phyloP scores from a whole-genome alignment of 2,888 invertebrate genomes.

The Platycnemis pennipes region DNA sequence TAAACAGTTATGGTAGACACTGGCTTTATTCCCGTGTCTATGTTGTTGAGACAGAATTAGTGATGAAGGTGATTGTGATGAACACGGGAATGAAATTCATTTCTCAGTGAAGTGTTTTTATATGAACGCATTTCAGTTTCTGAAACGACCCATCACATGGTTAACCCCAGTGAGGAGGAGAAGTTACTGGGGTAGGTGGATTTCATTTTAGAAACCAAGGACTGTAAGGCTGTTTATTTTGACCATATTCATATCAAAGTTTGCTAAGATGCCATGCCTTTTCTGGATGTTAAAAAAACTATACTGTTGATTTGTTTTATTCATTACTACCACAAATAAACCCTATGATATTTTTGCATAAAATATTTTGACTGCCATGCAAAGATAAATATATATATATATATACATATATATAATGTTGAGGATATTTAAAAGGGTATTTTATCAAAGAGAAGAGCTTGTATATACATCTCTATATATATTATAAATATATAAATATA shows the following conservation, averaged over 20 bases:
- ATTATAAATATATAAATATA: slow-evolving; percentile 1
- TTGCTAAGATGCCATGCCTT: slow-evolving; percentile 37
- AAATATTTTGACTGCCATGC: slow-evolving; percentile 51
- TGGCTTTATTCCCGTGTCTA: neutral
- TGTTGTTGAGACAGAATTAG: slow-evolving; percentile 38
- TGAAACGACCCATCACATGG: neutral
- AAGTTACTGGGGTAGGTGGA: neutral
- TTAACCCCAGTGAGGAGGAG: neutral
- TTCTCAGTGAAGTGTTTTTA: neutral
- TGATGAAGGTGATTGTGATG: slow-evolving; percentile 8
- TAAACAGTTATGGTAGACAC: neutral
- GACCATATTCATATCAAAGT: slow-evolving; percentile 52
- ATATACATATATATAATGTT: slow-evolving; percentile 32
- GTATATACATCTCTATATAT: slow-evolving; percentile 33
- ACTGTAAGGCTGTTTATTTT: slow-evolving; percentile 26
- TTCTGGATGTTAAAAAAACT: slow-evolving; percentile 45
- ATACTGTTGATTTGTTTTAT: slow-evolving; percentile 41
- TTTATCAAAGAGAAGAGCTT: slow-evolving; percentile 59
- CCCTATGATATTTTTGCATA: slow-evolving; percentile 62
- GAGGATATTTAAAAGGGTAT: slow-evolving; percentile 54
- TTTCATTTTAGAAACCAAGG: slow-evolving; percentile 24
- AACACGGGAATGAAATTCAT: neutral
- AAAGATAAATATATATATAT: slow-evolving; percentile 35
- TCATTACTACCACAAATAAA: slow-evolving; percentile 19
- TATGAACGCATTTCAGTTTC: neutral